Evolutionary conservation across 1,140 invertebrate species (phyloP).

Genomic region (Copidosoma floridanum): DNA sequence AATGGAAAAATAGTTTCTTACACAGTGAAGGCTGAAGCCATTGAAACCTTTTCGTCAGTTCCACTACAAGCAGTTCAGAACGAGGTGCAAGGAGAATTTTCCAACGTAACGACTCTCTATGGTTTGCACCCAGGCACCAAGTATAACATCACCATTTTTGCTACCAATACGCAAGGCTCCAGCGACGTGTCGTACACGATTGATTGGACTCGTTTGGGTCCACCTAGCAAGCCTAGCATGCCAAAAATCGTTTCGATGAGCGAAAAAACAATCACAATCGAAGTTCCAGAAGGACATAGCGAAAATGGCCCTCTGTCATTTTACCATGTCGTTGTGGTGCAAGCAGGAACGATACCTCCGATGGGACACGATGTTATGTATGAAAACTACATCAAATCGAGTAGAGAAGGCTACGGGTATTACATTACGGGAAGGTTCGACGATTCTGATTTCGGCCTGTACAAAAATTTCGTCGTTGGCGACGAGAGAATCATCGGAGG

Average conservation of each 20-base stretch:
- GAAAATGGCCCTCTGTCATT: slow-evolving; percentile 72
- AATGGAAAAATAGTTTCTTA: slow-evolving; percentile 66
- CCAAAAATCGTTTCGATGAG: slow-evolving; percentile 63
- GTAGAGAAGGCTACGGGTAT: slow-evolving; percentile 65
- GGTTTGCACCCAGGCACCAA: slow-evolving; percentile 70
- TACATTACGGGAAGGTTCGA: slow-evolving; percentile 79
- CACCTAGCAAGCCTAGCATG: slow-evolving; percentile 65
- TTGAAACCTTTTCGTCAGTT: slow-evolving; percentile 39
- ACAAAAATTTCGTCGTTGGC: slow-evolving; percentile 73
- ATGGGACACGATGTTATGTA: slow-evolving; percentile 32
- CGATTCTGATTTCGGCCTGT: slow-evolving; percentile 55
- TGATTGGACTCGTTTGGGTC: slow-evolving; percentile 69
- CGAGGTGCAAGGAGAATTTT: slow-evolving; percentile 50
- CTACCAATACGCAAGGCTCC: slow-evolving; percentile 61
- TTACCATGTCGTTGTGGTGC: slow-evolving; percentile 71
- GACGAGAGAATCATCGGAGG: slow-evolving; percentile 72
- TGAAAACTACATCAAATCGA: slow-evolving; percentile 60
- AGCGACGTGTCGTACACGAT: slow-evolving; percentile 59
- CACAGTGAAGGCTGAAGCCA: slow-evolving; percentile 49
- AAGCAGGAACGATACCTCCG: slow-evolving; percentile 50
- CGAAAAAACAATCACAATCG: slow-evolving; percentile 62
- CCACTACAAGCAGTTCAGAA: slow-evolving; percentile 42
- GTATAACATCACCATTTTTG: slow-evolving; percentile 69
- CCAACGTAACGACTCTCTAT: slow-evolving; percentile 53
- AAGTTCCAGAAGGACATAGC: slow-evolving; percentile 64